These are phyloP conservation scores for Ploceus nigricollis DNA, from an alignment of 2,113 vertebrate species.

Conservation along the genomic window DNA sequence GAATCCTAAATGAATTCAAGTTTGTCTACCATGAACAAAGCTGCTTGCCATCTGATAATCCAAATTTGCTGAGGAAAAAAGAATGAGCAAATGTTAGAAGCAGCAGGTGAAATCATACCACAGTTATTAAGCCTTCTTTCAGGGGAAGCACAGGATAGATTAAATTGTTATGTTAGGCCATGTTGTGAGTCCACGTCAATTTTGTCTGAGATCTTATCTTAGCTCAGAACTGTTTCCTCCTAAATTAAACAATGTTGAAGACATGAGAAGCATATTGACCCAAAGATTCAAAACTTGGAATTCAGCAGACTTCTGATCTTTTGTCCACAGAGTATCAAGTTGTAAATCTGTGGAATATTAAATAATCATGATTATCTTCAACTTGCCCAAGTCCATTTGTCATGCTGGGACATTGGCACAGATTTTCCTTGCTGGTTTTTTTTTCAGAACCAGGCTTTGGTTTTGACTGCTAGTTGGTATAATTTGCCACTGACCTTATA, in stretches of 20 bases:
- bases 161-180: conserved; percentile 66
- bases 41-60: conserved; percentile 34
- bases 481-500: background rate
- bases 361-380: conserved; percentile 61
- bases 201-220: conserved; percentile 62
- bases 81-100: conserved; percentile 43
- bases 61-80: conserved; percentile 48
- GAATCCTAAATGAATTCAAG: conserved; percentile 37
- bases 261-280: conserved; percentile 52
- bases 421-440: background rate
- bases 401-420: background rate
- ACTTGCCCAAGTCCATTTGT: conserved; percentile 44
- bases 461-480: background rate
- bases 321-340: conserved; percentile 7
- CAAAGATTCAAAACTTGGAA: conserved; percentile 41
- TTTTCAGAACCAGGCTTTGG: background rate
- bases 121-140: conserved; percentile 45
- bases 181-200: conserved; percentile 52
- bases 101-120: conserved; percentile 52
- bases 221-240: conserved; percentile 49
- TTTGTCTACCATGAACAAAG: conserved; percentile 45
- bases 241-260: conserved; percentile 60
- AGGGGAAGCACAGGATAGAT: conserved; percentile 39
- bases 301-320: conserved; percentile 42
- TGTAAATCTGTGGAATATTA: conserved; percentile 62